Conservation (phyloP, 2,888 invertebrate species). For the Rotaria magnacalcarata region DNA sequence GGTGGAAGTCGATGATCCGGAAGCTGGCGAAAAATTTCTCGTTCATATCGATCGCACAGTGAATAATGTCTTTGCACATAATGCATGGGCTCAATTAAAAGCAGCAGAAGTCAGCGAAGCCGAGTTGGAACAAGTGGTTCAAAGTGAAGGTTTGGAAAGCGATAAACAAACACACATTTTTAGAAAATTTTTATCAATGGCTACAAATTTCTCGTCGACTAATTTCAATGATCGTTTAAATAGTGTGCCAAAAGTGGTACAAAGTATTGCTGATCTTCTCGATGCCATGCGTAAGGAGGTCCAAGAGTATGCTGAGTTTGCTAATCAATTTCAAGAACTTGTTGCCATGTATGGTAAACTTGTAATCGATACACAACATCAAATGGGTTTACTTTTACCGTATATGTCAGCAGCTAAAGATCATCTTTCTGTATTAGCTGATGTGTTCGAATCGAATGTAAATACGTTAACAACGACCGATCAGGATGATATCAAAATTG, state of each 20-base stretch:
- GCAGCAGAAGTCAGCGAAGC: not conserved
- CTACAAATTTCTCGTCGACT: not conserved
- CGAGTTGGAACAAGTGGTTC: not conserved
- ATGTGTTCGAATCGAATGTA: not conserved
- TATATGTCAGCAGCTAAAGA: not conserved
- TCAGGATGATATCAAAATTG: not conserved
- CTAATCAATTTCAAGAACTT: not conserved
- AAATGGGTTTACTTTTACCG: not conserved
- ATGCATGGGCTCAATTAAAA: not conserved
- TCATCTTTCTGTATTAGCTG: not conserved
- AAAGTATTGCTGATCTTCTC: not conserved
- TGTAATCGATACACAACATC: not conserved
- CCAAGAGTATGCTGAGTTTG: not conserved
- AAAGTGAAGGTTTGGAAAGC: not conserved
- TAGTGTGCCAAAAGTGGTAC: not conserved
- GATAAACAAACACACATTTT: not conserved
- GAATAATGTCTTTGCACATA: not conserved
- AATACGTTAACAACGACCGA: not conserved
- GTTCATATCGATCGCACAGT: not conserved
- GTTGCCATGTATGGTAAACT: not conserved
- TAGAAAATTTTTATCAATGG: not conserved
- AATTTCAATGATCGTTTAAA: not conserved
- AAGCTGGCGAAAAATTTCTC: not conserved
- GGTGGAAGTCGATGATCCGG: too few species aligned
- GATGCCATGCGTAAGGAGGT: not conserved